phyloP scores from a whole-genome alignment of 2,888 invertebrate species.

The Campoplex nolae region DNA sequence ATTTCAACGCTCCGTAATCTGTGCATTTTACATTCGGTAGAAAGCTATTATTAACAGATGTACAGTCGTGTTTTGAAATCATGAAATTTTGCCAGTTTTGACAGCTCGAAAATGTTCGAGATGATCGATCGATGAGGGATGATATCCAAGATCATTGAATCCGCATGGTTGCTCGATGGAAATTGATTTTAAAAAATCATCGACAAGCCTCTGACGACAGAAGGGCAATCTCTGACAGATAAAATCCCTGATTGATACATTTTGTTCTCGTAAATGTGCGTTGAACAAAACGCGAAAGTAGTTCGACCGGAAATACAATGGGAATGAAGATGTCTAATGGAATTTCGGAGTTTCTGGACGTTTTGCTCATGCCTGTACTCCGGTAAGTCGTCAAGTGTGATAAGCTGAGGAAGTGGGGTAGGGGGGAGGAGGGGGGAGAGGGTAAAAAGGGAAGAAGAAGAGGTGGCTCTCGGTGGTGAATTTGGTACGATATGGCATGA shows the following conservation, averaged over 20 bases:
- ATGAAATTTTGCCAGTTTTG: neutral
- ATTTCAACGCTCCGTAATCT: slow-evolving; percentile 22
- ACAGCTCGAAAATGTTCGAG: neutral
- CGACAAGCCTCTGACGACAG: too few relatives aligned
- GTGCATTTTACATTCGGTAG: neutral
- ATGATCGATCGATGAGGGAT: neutral
- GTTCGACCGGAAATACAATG: neutral
- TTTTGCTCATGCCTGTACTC: slow-evolving; percentile 6
- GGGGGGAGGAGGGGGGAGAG: neutral
- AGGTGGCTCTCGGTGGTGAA: neutral
- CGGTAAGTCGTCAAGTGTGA: neutral
- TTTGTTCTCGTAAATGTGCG: neutral
- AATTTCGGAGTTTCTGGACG: neutral
- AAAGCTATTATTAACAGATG: slow-evolving; percentile 7
- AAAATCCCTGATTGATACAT: neutral
- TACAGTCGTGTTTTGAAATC: neutral
- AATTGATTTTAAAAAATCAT: too few relatives aligned
- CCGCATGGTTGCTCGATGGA: too few relatives aligned
- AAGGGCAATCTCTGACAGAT: neutral
- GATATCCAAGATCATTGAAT: too few relatives aligned
- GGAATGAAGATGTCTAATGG: neutral
- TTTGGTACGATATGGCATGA: slow-evolving; percentile 24
- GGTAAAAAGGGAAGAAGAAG: neutral
- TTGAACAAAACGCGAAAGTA: neutral
- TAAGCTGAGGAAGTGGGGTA: neutral